Evolutionary conservation across 2,888 invertebrate genomes (phyloP).

Genomic region (Pilophorus perplexus): DNA sequence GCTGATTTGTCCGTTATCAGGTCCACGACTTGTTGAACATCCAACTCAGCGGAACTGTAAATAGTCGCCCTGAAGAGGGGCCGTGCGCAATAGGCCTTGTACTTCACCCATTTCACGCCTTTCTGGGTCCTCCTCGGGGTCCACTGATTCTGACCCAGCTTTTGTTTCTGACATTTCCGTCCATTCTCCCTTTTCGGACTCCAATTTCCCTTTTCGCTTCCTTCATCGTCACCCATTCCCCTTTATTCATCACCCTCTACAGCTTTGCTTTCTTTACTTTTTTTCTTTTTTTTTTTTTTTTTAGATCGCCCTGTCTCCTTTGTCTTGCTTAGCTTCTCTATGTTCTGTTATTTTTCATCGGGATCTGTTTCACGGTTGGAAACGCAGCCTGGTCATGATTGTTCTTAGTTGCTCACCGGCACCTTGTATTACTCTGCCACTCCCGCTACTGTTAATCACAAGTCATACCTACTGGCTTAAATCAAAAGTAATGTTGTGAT

Average conservation of each 20-base stretch:
- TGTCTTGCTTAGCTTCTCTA: no score
- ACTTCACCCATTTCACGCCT: constrained; percentile 30
- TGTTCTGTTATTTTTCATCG: constrained; percentile 24
- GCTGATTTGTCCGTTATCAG: constrained; percentile 21
- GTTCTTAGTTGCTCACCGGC: constrained; percentile 27
- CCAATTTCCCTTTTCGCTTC: not conserved
- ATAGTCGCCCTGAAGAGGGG: constrained; percentile 7
- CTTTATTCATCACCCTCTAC: not conserved
- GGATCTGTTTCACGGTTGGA: constrained; percentile 32
- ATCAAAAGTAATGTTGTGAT: no score
- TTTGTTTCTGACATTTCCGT: constrained; percentile 15
- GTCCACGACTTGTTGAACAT: constrained; percentile 40
- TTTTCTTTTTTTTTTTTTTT: constrained; percentile 8
- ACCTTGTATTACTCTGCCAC: constrained; percentile 13
- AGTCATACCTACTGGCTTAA: not conserved
- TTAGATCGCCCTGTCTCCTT: not conserved
- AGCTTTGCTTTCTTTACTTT: not conserved
- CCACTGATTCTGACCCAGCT: constrained; percentile 1
- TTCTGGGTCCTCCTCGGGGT: constrained; percentile 6
- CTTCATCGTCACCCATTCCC: not conserved
- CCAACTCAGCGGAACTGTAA: constrained; percentile 40
- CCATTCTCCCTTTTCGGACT: constrained; percentile 1
- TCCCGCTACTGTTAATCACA: constrained; percentile 11
- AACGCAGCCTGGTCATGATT: constrained; percentile 34
- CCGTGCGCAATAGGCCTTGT: constrained; percentile 5